These are phyloP conservation scores for Lucifuga dentata DNA, from an alignment of 2,113 vertebrate genomes.

Conservation along the genomic window DNA sequence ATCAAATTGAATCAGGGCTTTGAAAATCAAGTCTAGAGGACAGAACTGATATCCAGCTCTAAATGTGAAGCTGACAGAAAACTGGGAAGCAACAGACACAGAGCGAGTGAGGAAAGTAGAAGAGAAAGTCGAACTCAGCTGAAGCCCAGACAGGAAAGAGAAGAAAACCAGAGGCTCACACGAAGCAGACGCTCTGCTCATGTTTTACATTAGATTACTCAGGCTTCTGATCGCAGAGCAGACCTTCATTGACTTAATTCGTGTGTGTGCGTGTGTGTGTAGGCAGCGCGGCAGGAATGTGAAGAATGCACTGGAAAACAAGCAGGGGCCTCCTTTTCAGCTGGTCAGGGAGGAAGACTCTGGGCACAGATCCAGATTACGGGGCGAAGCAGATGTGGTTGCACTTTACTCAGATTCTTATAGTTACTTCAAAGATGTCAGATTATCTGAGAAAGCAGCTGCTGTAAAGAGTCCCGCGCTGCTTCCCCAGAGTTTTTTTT, in stretches of 20 bases:
- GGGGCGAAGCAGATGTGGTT: slow-evolving; percentile 10
- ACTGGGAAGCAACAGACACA: slow-evolving; percentile 37
- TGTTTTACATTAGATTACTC: slow-evolving; percentile 67
- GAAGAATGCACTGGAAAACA: slow-evolving; percentile 78
- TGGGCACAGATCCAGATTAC: slow-evolving; percentile 42
- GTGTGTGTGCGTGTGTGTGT: slow-evolving; percentile 55
- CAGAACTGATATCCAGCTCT: no score
- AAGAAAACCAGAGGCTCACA: slow-evolving; percentile 35
- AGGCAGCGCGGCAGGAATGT: slow-evolving; percentile 72
- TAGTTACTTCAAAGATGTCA: slow-evolving; percentile 29
- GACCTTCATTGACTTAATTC: slow-evolving; percentile 52
- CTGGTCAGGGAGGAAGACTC: slow-evolving; percentile 36
- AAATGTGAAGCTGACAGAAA: neutral
- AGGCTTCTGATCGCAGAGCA: slow-evolving; percentile 24
- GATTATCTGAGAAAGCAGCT: slow-evolving; percentile 22
- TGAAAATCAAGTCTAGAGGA: no score
- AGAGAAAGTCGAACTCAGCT: slow-evolving; percentile 26
- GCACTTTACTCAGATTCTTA: slow-evolving; percentile 4
- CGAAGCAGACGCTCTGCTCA: slow-evolving; percentile 34
- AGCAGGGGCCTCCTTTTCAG: slow-evolving; percentile 76
- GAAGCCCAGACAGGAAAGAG: slow-evolving; percentile 34
- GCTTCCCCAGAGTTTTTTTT: slow-evolving; percentile 7
- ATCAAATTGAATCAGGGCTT: no score
- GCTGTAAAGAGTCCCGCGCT: slow-evolving; percentile 5
- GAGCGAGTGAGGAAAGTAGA: slow-evolving; percentile 14